Evolutionary conservation across 2,113 vertebrate genomes (phyloP).

Genomic region (Tenrec ecaudatus): DNA sequence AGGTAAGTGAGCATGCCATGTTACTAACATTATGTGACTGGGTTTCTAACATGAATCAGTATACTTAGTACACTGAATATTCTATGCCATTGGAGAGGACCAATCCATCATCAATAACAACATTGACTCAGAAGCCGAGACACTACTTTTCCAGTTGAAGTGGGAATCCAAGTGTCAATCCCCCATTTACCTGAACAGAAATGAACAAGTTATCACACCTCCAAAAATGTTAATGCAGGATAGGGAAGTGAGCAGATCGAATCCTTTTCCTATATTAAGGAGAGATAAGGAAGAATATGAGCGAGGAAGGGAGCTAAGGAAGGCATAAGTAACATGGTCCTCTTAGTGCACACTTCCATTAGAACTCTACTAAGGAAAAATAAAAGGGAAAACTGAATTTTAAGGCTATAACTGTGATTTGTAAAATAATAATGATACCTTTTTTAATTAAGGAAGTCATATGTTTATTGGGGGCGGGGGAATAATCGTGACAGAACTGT

Average conservation of each 20-base stretch:
- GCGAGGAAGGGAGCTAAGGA: neutral
- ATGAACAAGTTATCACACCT: neutral
- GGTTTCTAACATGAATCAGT: neutral
- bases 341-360: neutral
- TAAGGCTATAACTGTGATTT: neutral
- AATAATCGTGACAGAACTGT: neutral
- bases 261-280: neutral
- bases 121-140: neutral
- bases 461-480: neutral
- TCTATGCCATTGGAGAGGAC: neutral
- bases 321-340: neutral
- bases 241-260: neutral
- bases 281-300: neutral
- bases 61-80: neutral
- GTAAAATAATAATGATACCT: neutral
- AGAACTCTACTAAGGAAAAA: neutral
- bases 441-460: conserved; percentile 33
- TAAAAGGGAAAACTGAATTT: neutral
- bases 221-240: neutral
- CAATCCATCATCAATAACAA: neutral
- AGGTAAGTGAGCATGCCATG: neutral
- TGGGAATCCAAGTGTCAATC: neutral
- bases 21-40: conserved; percentile 4
- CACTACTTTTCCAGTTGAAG: neutral
- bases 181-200: conserved; percentile 30